Percentiles rank a stretch among this genome's conserved stretches.
Conservation (phyloP, 2,113 vertebrate genomes). For the Forbesichthys agassizii region DNA sequence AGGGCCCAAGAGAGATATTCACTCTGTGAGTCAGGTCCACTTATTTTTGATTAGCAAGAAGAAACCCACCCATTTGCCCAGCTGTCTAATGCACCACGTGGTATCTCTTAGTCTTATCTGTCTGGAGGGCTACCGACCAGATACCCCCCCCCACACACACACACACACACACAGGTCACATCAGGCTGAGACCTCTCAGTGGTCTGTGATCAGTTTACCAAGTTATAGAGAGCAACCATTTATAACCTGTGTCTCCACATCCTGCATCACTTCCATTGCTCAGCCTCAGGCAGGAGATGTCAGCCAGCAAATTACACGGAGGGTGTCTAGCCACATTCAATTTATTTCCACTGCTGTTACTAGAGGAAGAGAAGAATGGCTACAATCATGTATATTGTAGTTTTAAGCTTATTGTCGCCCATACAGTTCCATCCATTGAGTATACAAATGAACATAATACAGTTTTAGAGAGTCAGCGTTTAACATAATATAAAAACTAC, state of each 20-base stretch:
- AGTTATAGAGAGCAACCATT: constrained; percentile 19
- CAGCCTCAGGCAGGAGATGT: constrained; percentile 28
- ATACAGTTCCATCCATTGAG: too few species aligned
- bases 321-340: constrained; percentile 40
- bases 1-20: constrained; percentile 4
- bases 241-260: constrained; percentile 14
- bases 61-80: constrained; percentile 19
- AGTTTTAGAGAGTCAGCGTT: too few species aligned
- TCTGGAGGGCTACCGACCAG: constrained; percentile 25
- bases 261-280: constrained; percentile 16
- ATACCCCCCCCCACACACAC: background rate
- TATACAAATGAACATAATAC: too few species aligned
- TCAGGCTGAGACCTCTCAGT: constrained; percentile 20
- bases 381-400: constrained; percentile 42
- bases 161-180: constrained; percentile 18
- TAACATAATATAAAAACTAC: too few species aligned
- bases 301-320: constrained; percentile 30
- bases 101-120: constrained; percentile 20
- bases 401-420: too few species aligned
- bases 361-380: constrained; percentile 33
- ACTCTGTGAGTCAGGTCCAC: constrained; percentile 21
- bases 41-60: constrained; percentile 11
- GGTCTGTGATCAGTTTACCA: constrained; percentile 18
- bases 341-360: constrained; percentile 38
- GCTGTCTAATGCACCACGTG: constrained; percentile 20